A percentile compares a stretch with the other conserved stretches of the same genome.
Evolutionary conservation across 2,888 invertebrate species (phyloP).

Genomic region (Hyles lineata): DNA sequence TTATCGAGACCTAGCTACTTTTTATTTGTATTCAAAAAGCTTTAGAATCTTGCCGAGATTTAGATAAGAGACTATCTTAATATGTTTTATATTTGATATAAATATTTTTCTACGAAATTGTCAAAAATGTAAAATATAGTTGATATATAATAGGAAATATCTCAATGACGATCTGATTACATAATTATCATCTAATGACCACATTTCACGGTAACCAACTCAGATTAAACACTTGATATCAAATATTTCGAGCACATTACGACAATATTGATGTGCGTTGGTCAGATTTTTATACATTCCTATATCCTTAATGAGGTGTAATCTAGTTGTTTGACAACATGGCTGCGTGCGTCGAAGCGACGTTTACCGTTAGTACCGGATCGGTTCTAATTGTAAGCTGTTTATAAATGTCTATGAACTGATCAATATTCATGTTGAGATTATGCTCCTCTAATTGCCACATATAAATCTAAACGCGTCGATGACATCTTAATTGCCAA

Average conservation of each 20-base stretch:
- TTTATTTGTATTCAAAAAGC: too few species aligned
- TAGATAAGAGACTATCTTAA: too few species aligned
- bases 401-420: conserved; percentile 69
- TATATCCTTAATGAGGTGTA: conserved; percentile 47
- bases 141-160: neutral
- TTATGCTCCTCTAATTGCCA: conserved; percentile 77
- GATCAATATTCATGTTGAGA: conserved; percentile 79
- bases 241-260: conserved; percentile 8
- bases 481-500: conserved; percentile 81
- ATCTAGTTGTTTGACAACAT: conserved; percentile 47
- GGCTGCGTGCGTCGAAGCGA: conserved; percentile 46
- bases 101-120: neutral
- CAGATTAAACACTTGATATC: conserved; percentile 15
- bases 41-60: too few species aligned
- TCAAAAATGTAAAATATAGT: neutral
- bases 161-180: neutral
- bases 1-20: too few species aligned
- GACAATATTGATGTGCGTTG: neutral
- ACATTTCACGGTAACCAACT: conserved; percentile 22
- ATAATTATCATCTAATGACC: conserved; percentile 11
- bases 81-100: neutral
- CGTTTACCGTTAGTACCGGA: conserved; percentile 57
- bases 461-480: conserved; percentile 75
- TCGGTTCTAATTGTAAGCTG: conserved; percentile 67
- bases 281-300: conserved; percentile 18